Evolutionary conservation across 2,797 vertebrate genomes (phyloP), one percentile per base, ranked within the genome.

Genomic region (Acestrorhynchus altus): DNA sequence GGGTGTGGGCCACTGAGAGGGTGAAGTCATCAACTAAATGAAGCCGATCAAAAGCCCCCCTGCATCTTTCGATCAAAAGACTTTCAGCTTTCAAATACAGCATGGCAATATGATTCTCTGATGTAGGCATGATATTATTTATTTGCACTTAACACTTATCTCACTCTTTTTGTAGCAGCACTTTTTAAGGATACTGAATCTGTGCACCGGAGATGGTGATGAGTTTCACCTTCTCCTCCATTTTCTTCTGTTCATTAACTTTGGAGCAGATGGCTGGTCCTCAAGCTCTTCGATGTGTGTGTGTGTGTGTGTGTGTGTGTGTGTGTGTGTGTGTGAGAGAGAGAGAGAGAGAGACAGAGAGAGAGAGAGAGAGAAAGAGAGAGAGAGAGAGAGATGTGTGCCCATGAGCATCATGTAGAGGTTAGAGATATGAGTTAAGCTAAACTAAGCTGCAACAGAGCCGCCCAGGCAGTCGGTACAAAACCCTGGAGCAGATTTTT

Each of bases 211-310:
- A 85, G 83, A 83, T 78, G 60, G 64, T 79, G 64, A 79, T 72
- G 67, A 65, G 39, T 85, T 86, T 87, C 88, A 87, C 88, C 90
- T 89, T 92, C 87, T 93, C 87, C 90, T 91, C 87, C 91, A 91
- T 92, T 91, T 92, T 94, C 94, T 94, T 90, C 89, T 94, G 93
- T 93, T 89, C 94, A 94, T 93, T 94, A 95, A 93, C 95, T 94
- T 93, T 88, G 89, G 92, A 95, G 94, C 96, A 98, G 96, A 98
- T 98, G 97, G 95, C 93, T 92, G 91, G 92, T 94, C 94, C 92
- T 94, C 28, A 74, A 75, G 74, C 28, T 22, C 63, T 35, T 75
- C n/a, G 42, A 46, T 68, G 13, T 69, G 52, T 63, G 24, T 63
- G 20, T 60, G 57, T 60, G 57, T 60, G 28, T n/a, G 28, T 35